Percentiles rank a stretch among this genome's conserved stretches.
Evolutionary conservation across 2,113 vertebrate genomes (phyloP).

Genomic region (Scalopus aquaticus): DNA sequence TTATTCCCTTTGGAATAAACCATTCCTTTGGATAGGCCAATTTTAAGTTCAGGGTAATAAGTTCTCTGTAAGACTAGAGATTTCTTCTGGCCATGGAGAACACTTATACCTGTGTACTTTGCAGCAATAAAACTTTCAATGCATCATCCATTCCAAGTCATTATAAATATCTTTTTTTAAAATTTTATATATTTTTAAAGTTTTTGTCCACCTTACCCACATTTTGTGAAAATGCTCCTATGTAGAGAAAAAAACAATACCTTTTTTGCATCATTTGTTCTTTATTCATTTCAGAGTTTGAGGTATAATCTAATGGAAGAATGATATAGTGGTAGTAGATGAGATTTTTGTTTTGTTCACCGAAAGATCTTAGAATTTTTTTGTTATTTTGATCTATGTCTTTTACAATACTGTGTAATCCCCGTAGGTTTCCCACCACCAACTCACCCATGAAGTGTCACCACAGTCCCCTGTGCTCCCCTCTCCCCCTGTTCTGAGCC

Average conservation of each 20-base stretch:
- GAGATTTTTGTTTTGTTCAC: not conserved
- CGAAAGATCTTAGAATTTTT: not conserved
- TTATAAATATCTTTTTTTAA: not conserved
- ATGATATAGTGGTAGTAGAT: not conserved
- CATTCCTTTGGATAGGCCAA: not conserved
- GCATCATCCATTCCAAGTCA: not conserved
- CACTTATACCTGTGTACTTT: not conserved
- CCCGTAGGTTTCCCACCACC: too few relatives aligned
- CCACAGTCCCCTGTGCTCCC: too few relatives aligned
- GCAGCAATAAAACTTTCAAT: not conserved
- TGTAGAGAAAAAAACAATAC: not conserved
- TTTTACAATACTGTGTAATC: too few relatives aligned
- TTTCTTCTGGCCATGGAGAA: not conserved
- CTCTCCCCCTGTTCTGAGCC: too few relatives aligned
- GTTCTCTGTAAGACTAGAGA: not conserved
- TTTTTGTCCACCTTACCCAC: not conserved
- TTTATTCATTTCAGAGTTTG: conserved; percentile 24
- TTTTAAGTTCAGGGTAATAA: not conserved
- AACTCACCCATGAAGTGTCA: too few relatives aligned
- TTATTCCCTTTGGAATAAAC: conserved; percentile 6
- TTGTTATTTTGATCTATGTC: too few relatives aligned
- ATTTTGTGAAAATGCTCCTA: not conserved
- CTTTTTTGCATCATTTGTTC: not conserved
- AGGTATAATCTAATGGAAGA: not conserved
- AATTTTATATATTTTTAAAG: not conserved